A percentile compares a stretch with the other conserved stretches of the same genome.
Conservation (phyloP, 2,888 invertebrate species). For the Bibio marci region DNA sequence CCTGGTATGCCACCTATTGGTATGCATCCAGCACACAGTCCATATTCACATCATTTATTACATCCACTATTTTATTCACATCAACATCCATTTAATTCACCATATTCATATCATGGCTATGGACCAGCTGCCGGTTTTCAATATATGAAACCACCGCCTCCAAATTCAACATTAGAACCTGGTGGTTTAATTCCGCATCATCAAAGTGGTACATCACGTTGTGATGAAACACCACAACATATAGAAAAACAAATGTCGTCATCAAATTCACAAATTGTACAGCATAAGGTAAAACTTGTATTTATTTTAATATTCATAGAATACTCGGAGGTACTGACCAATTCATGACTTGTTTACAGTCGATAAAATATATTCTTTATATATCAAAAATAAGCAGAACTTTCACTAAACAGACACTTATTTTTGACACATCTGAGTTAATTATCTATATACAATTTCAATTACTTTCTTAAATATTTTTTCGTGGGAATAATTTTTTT, state of each 20-base stretch:
- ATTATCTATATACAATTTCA: no score
- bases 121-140: constrained; percentile 24
- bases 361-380: no score
- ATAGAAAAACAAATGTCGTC: constrained; percentile 25
- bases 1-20: constrained; percentile 25
- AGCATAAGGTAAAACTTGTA: constrained; percentile 8
- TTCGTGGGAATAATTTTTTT: no score
- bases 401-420: no score
- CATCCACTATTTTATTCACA: constrained; percentile 57
- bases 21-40: constrained; percentile 59
- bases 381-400: no score
- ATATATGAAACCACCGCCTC: constrained; percentile 27
- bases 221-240: constrained; percentile 17
- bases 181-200: constrained; percentile 23
- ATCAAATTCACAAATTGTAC: constrained; percentile 9
- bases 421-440: no score
- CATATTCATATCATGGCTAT: constrained; percentile 38
- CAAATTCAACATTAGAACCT: constrained; percentile 25
- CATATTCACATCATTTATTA: constrained; percentile 49
- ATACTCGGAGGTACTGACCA: no score
- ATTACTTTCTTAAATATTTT: no score
- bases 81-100: constrained; percentile 36
- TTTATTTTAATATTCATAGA: not conserved
- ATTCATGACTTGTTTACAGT: constrained; percentile 4
- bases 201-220: constrained; percentile 12